phyloP scores from a whole-genome alignment of 2,797 vertebrate genomes.

The Anguilla marmorata region DNA sequence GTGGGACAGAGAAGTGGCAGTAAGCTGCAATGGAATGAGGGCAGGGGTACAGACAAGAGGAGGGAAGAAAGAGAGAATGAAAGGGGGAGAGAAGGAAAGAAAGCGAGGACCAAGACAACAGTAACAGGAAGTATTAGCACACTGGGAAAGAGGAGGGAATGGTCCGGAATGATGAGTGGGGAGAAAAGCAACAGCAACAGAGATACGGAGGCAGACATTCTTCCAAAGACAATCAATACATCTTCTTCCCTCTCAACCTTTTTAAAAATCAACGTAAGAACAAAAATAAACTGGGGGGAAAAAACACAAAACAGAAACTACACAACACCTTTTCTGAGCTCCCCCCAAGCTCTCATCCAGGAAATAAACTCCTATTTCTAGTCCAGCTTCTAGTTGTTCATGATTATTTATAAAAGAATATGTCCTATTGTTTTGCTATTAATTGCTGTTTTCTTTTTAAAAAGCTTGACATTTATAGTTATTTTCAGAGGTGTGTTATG shows the following conservation, averaged over 20 bases:
- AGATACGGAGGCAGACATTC: conserved; percentile 59
- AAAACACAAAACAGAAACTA: conserved; percentile 57
- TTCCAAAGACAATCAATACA: conserved; percentile 62
- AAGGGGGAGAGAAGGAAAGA: background rate
- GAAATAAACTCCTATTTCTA: conserved; percentile 48
- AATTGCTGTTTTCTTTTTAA: conserved; percentile 49
- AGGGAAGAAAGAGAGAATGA: conserved; percentile 34
- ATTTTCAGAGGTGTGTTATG: conserved; percentile 46
- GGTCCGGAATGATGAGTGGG: background rate
- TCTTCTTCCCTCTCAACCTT: conserved; percentile 42
- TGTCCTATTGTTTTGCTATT: conserved; percentile 45
- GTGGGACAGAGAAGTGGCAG: background rate
- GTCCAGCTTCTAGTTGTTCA: conserved; percentile 53
- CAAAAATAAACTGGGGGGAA: conserved; percentile 49
- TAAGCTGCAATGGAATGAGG: conserved; percentile 19
- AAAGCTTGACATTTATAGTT: conserved; percentile 52
- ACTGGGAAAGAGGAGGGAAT: conserved; percentile 41
- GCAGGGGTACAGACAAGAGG: conserved; percentile 27
- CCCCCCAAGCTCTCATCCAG: conserved; percentile 55
- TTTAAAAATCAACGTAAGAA: conserved; percentile 54
- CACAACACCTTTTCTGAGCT: conserved; percentile 52
- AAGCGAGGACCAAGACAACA: conserved; percentile 12
- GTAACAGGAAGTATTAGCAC: background rate
- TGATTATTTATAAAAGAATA: conserved; percentile 45
- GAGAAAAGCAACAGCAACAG: conserved; percentile 33